Evolutionary conservation across 2,888 invertebrate genomes (phyloP), one percentile per base, ranked within the genome.

Genomic region (Sminthurinus aureus): DNA sequence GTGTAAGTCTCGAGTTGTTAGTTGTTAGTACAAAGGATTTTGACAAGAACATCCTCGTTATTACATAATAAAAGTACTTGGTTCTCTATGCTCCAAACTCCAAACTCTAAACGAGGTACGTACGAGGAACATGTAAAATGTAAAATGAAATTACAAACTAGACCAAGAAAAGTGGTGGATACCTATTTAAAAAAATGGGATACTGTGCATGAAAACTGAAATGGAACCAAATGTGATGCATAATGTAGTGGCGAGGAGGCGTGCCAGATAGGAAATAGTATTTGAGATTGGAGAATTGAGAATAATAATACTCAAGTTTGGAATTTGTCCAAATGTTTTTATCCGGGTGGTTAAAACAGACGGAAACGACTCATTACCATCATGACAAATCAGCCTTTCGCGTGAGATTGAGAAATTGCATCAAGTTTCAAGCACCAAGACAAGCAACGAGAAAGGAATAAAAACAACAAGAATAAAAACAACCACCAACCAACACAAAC

Each of bases 341-440:
- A n/a, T 22, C 69, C 69, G 69, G 22, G 15, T 69, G 69, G 12
- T 20, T 13, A 15, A 51, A 73, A 73, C 58, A 74, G 64, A 58
- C 86, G 87, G 87, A 87, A 77, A 83, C 80, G 87, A 83, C 87
- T 88, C 84, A 85, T 88, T 85, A 85, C 73, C 73, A 83, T 82
- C 83, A 84, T 88, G 88, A 88, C 83, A 85, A 84, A 88, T 88
- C 80, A 15, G 11, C 84, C 82, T 86, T 83, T 88, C 77, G 87
- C 87, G 87, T 88, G 87, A 82, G 79, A 18, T 76, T 67, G 67
- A 52, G 58, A 82, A 87, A 88, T 88, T 88, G 87, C 85, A 73
- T 71, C 22, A 78, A 71, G 50, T 20, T 58, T 58, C 58, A 58
- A 58, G 58, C 18, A 6, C 58, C 58, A 15, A 18, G 15, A 15